Evolutionary conservation across 1,140 invertebrate species (phyloP), one percentile per base, ranked within the genome.

Genomic region (Cyrtorhinus lividipennis): DNA sequence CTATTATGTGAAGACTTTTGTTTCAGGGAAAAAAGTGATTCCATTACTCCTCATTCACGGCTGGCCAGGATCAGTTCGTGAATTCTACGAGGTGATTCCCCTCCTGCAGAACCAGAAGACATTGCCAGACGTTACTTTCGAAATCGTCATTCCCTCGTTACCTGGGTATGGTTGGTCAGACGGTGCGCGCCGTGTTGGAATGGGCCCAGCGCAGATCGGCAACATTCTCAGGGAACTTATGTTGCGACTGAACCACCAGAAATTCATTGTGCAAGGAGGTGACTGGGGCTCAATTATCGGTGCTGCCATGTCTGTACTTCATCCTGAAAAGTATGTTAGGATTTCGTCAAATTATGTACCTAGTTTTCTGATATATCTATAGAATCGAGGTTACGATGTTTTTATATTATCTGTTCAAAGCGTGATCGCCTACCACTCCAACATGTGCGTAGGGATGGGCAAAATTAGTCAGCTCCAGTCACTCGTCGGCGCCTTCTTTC

Each of bases 161-260:
- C 90, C 90, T 3, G 91, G 91, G 8, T 94, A 85, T 75, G 90
- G 87, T 38, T 93, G 84, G 72, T 93, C 90, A 1, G 80, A 88
- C 69, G 78, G 77, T 0, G 74, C 85, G 1, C 69, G 76, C 0
- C 77, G 80, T 67, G 79, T 80, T 10, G 85, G 85, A 1, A 70
- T 88, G 0, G 81, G 81, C 24, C 69, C 77, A 1, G 68, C 79
- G 12, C 75, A 90, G 73, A 79, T 86, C 0, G 81, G 81, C 0
- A 77, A 87, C 1, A 75, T 95, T 18, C 81, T 95, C 68, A 81
- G n/a, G 15, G 58, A 59, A 5, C 22, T 59, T 1, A 59, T 59
- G 58, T 68, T 77, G 1, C 78, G 87, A 56, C 74, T 95, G 0
- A 87, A 88, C 0, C 80, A 81, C 70, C 69, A 85, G 0, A 82